These are phyloP conservation scores for Paedocypris micromegethes DNA, from an alignment of 2,797 vertebrate genomes.

Conservation along the genomic window DNA sequence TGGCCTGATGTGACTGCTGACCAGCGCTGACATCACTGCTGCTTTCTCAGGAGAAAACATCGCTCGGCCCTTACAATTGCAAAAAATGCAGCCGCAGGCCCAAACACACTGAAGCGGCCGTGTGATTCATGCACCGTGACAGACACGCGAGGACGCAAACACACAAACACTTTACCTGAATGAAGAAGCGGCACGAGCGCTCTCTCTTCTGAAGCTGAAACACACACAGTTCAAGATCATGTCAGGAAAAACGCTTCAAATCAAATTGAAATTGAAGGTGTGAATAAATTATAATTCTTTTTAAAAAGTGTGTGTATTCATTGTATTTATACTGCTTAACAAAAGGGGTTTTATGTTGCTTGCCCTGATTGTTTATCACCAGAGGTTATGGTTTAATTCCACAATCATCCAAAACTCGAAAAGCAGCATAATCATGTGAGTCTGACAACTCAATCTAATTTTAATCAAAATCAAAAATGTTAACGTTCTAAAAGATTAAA, in stretches of 20 bases:
- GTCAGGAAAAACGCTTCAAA: not conserved
- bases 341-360: no score
- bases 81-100: constrained; percentile 33
- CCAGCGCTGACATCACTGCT: constrained; percentile 45
- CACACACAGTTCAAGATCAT: constrained; percentile 23
- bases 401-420: no score
- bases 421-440: no score
- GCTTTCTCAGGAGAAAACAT: constrained; percentile 46
- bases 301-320: no score
- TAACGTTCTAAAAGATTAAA: no score
- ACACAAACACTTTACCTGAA: constrained; percentile 40
- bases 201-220: constrained; percentile 51
- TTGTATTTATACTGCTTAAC: no score
- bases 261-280: no score
- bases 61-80: constrained; percentile 39
- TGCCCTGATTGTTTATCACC: no score
- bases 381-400: no score
- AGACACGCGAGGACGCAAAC: constrained; percentile 53
- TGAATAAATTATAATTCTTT: no score
- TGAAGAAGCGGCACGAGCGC: constrained; percentile 44
- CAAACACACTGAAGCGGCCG: constrained; percentile 24
- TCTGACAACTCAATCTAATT: no score
- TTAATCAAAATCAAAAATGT: no score
- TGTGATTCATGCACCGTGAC: constrained; percentile 47
- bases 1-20: constrained; percentile 46